These are phyloP conservation scores for Prunella himalayana DNA, from an alignment of 2,113 vertebrate genomes.

Conservation along the genomic window DNA sequence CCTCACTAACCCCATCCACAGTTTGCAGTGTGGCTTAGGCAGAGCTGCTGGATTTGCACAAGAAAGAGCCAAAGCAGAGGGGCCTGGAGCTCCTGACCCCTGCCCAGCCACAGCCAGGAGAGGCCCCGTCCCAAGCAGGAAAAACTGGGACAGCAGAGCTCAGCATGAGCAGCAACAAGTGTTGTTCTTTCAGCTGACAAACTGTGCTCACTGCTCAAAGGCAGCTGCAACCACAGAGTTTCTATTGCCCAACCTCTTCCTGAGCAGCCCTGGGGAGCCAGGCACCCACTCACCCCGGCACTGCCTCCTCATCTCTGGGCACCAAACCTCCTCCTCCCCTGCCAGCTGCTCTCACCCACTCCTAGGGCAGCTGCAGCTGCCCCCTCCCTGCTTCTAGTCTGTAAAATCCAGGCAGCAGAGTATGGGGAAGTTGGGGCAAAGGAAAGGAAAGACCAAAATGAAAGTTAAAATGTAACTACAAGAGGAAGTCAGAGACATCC, in stretches of 20 bases:
- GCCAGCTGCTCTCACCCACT: neutral
- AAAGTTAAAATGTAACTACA: neutral
- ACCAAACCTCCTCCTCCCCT: neutral
- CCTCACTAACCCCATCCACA: too few species aligned
- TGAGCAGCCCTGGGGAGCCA: neutral
- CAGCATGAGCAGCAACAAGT: neutral
- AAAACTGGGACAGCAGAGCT: neutral
- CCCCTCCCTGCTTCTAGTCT: accelerated
- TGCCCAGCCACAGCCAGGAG: accelerated
- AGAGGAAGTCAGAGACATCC: neutral
- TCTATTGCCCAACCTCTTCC: neutral
- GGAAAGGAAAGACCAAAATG: neutral
- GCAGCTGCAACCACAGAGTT: neutral
- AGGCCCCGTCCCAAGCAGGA: neutral
- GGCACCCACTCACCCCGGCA: accelerated
- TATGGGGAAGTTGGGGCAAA: neutral
- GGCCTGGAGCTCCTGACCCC: neutral
- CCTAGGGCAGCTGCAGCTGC: neutral
- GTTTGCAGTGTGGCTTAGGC: too few species aligned
- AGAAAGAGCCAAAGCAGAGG: too few species aligned
- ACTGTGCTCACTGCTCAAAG: neutral
- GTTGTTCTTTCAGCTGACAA: neutral
- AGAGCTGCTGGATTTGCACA: too few species aligned
- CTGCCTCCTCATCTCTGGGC: neutral
- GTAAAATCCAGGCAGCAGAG: neutral